Base-by-base conservation (phyloP, 64 coral and sea anemone species). In the Stichodactyla helianthus region DNA sequence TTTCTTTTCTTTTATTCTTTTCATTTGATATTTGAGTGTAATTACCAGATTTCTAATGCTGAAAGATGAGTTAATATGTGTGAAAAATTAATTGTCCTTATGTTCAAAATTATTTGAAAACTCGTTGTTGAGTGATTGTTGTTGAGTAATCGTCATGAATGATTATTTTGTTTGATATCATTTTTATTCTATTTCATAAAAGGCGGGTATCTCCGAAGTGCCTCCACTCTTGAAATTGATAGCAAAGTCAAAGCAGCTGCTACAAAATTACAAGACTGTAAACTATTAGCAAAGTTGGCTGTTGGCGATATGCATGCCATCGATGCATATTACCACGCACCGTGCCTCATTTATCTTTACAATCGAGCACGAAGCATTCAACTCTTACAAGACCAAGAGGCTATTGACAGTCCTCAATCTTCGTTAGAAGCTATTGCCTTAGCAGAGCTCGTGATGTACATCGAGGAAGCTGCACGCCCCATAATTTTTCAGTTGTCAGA, bases 241-340 rank as follows among this genome's bases (percentile, higher is more conserved):
- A 51, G 77, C 14, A 82, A 88, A 2, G 74, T 88, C 5, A 88
- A 53, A 88, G 35, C 53, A 77, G 71, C 71, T 53, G 86, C 71
- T 10, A 88, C 86, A 88, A 79, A 79, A 53, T 59, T 88, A 28
- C 51, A 88, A 5, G 83, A 89, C 55, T 76, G 53, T 31, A 88
- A 84, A 1, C 82, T 93, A 19, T 79, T 80, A 52, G 10, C 57
- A 23, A 88, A 93, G 83, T 44, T 93, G 64, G 53, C 86, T 88
- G 81, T 86, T 61, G 91, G 86, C 53, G 91, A 93, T 89, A 93
- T 93, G 91, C 53, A 88, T 53, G 90, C 79, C 78, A 87, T 92
- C 12, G 90, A 87, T 92, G 85, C 84, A 65, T 12, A 23, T 0
- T 88, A 88, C 84, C 82, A 89, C 55, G 83, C 81, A 51, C 76